Base-by-base conservation (phyloP, 2,113 vertebrate species). In the Hirundichthys speculiger region DNA sequence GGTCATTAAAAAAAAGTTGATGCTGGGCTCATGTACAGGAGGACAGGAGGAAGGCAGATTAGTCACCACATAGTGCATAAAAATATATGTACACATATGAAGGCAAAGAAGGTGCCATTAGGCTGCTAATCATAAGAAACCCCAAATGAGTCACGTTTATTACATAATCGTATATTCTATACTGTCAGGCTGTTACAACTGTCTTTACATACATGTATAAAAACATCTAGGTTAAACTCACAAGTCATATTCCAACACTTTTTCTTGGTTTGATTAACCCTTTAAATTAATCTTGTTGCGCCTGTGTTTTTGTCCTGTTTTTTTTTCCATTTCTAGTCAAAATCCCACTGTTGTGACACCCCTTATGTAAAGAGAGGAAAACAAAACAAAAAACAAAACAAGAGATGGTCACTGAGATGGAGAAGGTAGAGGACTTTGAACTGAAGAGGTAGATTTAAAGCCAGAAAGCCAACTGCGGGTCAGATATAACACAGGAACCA, bases 41-140 rank as follows among this genome's bases (percentile, higher is more conserved):
- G 66, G n/a, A n/a, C n/a, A 83, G 72, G 73, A 75, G 82, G 75
- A 77, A 86, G 64, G 84, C 73, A 71, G 72, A 75, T 65, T 75
- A 77, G 72, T 70, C 67, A 66, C 56, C 63, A 38, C 19, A 64
- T 13, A 70, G 41, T 59, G 77, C 46, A 16, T 40, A 51, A n/a
- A 43, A 45, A 42, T 61, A 18, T 79, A 71, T 81, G 50, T 77
- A 85, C 73, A 74, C 50, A 75, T 25, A 64, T 25, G 43, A 69
- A 80, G 65, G 41, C 49, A 51, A 30, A 25, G 34, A 48, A 27
- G 41, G 20, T 49, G 21, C 30, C 21, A 25, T 38, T 0, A 45
- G 14, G 15, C 22, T 22, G 41, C 27, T 43, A 42, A 52, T 63
- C 22, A 41, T 27, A 40, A 53, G 41, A 55, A 64, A 38, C 34